These are phyloP conservation scores for Shinisaurus crocodilurus DNA, from an alignment of 2,113 vertebrate species.

Conservation along the genomic window DNA sequence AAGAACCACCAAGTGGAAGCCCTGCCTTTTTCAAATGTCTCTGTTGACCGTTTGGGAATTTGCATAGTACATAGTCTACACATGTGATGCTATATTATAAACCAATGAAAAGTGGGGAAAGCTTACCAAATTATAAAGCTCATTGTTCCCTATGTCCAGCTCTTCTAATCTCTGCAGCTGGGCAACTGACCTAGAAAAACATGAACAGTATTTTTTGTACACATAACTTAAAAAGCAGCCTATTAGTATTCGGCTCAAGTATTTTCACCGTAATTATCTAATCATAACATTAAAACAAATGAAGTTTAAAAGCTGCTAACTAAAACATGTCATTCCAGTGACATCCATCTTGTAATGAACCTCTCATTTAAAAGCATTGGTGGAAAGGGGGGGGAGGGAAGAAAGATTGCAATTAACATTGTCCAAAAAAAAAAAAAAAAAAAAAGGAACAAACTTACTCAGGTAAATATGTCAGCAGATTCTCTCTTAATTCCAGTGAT, in stretches of 20 bases:
- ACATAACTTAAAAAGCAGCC: conserved; percentile 49
- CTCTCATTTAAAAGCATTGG: too few species aligned
- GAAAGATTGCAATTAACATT: neutral
- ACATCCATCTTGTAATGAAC: neutral
- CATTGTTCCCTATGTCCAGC: conserved; percentile 98
- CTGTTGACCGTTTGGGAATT: neutral
- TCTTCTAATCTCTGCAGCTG: conserved; percentile 93
- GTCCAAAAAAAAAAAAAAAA: neutral
- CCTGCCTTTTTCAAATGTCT: neutral
- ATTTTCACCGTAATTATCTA: neutral
- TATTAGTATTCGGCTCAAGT: conserved; percentile 48
- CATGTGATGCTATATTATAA: neutral
- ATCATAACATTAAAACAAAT: neutral
- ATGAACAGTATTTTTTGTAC: neutral
- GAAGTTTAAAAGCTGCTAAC: neutral
- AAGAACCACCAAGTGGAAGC: neutral
- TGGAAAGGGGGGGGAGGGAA: neutral
- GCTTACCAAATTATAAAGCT: conserved; percentile 94
- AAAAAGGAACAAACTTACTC: conserved; percentile 85
- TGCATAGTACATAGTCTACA: neutral
- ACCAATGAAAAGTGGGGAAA: neutral
- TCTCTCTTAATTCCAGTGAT: conserved; percentile 97
- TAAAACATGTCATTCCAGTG: neutral
- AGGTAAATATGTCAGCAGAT: conserved; percentile 94
- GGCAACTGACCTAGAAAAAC: conserved; percentile 87